A percentile compares a stretch with the other conserved stretches of the same genome.
phyloP scores from a whole-genome alignment of 2,797 vertebrate species.

The Pseudochromis fuscus region DNA sequence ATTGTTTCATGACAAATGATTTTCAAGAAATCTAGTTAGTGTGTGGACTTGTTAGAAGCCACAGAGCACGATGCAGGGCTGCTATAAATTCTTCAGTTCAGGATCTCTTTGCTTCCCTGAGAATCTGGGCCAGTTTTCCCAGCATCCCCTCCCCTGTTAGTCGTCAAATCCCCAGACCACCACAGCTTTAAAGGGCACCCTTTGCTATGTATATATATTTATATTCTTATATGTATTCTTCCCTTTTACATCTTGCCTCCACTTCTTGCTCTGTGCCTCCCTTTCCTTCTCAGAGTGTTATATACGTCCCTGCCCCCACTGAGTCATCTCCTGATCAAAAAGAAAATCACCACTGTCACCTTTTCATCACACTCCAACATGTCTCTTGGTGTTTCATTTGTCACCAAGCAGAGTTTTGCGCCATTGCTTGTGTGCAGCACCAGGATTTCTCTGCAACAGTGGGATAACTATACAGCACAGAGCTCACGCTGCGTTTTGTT shows the following conservation, averaged over 20 bases:
- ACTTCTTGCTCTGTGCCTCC: slow-evolving; percentile 16
- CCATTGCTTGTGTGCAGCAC: slow-evolving; percentile 38
- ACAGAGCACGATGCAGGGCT: neutral
- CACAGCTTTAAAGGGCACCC: slow-evolving; percentile 40
- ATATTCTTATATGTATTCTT: too few species aligned
- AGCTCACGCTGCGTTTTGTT: slow-evolving; percentile 45
- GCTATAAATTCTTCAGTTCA: slow-evolving; percentile 9
- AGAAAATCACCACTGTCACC: slow-evolving; percentile 17
- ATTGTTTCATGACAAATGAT: neutral
- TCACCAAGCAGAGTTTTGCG: slow-evolving; percentile 49
- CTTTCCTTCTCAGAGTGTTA: slow-evolving; percentile 23
- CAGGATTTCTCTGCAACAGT: slow-evolving; percentile 36
- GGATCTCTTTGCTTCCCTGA: slow-evolving; percentile 27
- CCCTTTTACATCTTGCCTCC: slow-evolving; percentile 33
- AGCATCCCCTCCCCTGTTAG: slow-evolving; percentile 19
- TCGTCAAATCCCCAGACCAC: slow-evolving; percentile 48
- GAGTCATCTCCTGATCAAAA: slow-evolving; percentile 58
- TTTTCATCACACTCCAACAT: slow-evolving; percentile 67
- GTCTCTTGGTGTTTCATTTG: slow-evolving; percentile 69
- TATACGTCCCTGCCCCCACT: slow-evolving; percentile 18
- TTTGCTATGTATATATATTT: slow-evolving; percentile 3
- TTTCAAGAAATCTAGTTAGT: neutral
- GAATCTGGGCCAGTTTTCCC: slow-evolving; percentile 54
- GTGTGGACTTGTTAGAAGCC: neutral
- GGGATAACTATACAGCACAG: slow-evolving; percentile 37